Conservation (phyloP, 2,888 invertebrate genomes). For the Mimachlamys varia region DNA sequence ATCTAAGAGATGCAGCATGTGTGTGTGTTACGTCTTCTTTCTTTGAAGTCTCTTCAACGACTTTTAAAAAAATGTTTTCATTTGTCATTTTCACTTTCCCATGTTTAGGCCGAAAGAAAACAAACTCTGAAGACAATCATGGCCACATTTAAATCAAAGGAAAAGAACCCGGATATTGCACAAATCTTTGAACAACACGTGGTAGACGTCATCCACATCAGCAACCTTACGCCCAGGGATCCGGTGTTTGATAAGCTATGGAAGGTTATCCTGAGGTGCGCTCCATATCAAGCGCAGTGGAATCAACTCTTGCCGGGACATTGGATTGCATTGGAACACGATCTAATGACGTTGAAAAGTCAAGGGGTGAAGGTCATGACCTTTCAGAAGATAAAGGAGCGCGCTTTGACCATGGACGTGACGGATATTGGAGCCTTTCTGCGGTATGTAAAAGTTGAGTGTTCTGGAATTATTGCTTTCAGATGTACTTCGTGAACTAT, state of each 20-base stretch:
- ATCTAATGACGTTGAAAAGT: neutral
- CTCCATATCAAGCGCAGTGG: neutral
- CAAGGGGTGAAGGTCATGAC: neutral
- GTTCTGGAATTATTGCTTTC: neutral
- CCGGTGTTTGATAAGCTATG: neutral
- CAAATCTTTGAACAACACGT: neutral
- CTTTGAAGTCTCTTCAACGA: too few species aligned
- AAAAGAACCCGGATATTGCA: neutral
- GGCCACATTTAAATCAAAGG: neutral
- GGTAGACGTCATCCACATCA: neutral
- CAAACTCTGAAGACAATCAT: neutral
- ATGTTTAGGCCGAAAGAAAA: neutral
- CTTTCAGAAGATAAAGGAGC: neutral
- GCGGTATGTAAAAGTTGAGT: neutral
- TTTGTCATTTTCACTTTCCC: too few species aligned
- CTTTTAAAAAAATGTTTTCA: too few species aligned
- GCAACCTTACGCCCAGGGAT: neutral
- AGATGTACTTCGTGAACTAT: too few species aligned
- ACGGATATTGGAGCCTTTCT: neutral
- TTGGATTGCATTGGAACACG: conserved; percentile 3
- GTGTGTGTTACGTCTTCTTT: too few species aligned
- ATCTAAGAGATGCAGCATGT: too few species aligned
- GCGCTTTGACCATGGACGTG: neutral
- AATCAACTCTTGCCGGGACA: neutral
- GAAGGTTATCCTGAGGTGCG: neutral